Evolutionary conservation across 2,888 invertebrate species (phyloP), one percentile per base, ranked within the genome.

Genomic region (Meta bourneti): DNA sequence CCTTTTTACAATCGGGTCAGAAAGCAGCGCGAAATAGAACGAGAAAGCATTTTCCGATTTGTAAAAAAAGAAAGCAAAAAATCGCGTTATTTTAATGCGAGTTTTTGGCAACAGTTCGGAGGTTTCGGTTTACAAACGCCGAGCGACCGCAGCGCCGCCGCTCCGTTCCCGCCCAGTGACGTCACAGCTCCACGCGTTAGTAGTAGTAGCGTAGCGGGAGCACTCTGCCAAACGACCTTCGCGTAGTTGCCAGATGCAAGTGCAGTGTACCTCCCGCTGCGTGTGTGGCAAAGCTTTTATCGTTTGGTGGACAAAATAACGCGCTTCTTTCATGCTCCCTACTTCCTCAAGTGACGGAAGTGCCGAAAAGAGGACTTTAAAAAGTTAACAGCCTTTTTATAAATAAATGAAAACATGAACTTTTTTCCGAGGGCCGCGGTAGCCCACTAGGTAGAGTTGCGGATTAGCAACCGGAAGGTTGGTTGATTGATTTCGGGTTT

Each of bases 121-220:
- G 86, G 85, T 90, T 90, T 90, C 90, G 90, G 70, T 90, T 86
- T 86, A 86, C 90, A 85, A 85, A 69, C 74, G n/a, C 49, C 19
- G 54, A 8, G 34, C 20, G 77, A 48, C 54, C 52, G 70, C 81
- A 86, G 84, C 83, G 83, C 71, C 84, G 52, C 78, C 72, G 19
- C 51, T 13, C 1, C 61, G 61, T 83, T 79, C 84, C 83, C 84
- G 83, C 89, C 70, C 69, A 61, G 49, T n/a, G 51, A 16, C 19
- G 52, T 84, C 82, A 89, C 89, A 77, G 82, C 20, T 48, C n/a
- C 19, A 61, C 61, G 11, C 61, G 13, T 5, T 49, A 13, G 52
- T n/a, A 20, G 87, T 75, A 70, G 72, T 77, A 74, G 85, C 61
- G 74, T 83, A 77, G 77, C 51, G 69, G 34, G 61, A 61, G 61